Evolutionary conservation across 2,797 vertebrate genomes (phyloP).

Genomic region (Microtus californicus): DNA sequence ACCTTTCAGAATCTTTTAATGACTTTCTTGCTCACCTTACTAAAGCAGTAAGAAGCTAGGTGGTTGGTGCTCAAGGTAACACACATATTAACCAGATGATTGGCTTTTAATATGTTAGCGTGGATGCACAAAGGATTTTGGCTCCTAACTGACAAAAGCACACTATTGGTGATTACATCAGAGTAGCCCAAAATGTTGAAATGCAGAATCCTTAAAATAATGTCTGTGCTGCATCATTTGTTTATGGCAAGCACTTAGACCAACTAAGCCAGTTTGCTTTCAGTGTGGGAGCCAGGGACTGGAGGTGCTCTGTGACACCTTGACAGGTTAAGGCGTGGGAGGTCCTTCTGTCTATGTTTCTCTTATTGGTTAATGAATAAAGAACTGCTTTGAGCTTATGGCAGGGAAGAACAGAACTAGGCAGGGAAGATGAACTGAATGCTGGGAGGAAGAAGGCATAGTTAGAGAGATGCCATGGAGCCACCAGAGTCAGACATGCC

Average conservation of each 20-base stretch:
- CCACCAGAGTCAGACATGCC: no score
- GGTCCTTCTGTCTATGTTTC: no score
- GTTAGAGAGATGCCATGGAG: no score
- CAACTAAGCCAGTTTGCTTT: neutral
- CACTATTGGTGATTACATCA: neutral
- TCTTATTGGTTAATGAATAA: no score
- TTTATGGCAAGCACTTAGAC: neutral
- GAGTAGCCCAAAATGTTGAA: neutral
- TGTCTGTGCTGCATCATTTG: neutral
- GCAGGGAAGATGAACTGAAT: no score
- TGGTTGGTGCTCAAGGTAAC: neutral
- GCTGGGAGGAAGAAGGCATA: no score
- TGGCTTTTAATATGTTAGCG: neutral
- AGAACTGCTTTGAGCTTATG: no score
- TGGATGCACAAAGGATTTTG: neutral
- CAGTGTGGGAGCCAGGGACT: neutral
- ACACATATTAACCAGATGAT: neutral
- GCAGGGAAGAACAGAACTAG: no score
- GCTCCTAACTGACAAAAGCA: neutral
- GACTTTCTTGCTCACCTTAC: neutral
- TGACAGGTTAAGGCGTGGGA: no score
- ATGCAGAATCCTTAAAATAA: neutral
- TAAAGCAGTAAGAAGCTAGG: neutral
- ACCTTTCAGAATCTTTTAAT: neutral
- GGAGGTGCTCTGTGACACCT: neutral